Evolutionary conservation across 2,797 vertebrate genomes (phyloP), one percentile per base, ranked within the genome.

Genomic region (Sebastes steindachneri): DNA sequence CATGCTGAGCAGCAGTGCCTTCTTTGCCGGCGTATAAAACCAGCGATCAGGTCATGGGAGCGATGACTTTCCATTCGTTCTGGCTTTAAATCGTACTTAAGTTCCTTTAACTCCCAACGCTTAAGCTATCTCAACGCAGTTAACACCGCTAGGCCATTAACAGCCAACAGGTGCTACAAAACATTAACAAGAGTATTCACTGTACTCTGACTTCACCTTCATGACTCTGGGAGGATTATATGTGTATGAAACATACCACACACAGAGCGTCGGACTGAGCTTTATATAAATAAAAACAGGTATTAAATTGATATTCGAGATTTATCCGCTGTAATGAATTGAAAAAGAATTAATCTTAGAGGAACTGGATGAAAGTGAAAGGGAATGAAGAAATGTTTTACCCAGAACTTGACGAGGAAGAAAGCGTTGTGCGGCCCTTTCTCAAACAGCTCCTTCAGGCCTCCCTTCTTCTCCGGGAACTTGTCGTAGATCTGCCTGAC

Each of bases 351-450:
- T 55, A 0, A 67, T 69, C n/a, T 51, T 7, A 19, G 21, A 17
- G 1, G 12, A 74, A 66, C n/a, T 25, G 9, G 15, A 73, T 21
- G 26, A 19, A 67, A 76, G 19, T 11, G 4, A 54, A 59, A 28
- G 35, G 17, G 26, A 28, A 37, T 10, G 0, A 23, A 9, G 0
- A 59, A 60, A 15, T 45, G 12, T 25, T 96, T 97, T 95, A 99
- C 98, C 98, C 98, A 99, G 95, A 99, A 99, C 92, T 99, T 99
- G 87, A 99, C 97, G 2, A 99, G 97, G 91, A 99, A 99, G 94
- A 99, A 99, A 53, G 97, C 97, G 11, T 97, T 97, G 74, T 94
- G 93, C 25, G 97, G 97, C 68, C 98, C 98, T 80, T 97, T 97
- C 89, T 99, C 97, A 79, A 98, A 99, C 71, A 99, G 96, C 85